Evolutionary conservation across 2,797 vertebrate species (phyloP).

Genomic region (Bovichtus diacanthus): DNA sequence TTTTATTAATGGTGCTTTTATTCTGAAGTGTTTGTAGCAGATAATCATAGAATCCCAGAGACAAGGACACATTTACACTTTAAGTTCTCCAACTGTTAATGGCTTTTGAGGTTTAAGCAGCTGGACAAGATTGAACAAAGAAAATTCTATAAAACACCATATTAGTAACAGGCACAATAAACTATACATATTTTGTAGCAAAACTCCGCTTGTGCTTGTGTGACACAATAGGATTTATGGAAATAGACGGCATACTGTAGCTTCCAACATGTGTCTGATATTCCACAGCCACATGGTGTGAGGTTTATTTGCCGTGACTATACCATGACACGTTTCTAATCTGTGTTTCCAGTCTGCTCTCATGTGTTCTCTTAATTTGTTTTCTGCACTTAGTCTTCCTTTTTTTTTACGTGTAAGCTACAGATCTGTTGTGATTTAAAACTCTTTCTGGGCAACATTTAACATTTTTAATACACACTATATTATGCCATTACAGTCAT

Average conservation of each 20-base stretch:
- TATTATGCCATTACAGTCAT: neutral
- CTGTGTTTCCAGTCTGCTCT: neutral
- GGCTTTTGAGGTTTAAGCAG: neutral
- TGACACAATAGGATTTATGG: neutral
- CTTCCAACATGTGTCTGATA: neutral
- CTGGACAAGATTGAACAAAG: neutral
- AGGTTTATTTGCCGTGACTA: neutral
- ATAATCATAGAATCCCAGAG: neutral
- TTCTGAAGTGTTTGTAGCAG: neutral
- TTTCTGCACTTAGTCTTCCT: neutral
- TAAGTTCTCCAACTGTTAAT: neutral
- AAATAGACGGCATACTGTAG: neutral
- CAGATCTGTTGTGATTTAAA: neutral
- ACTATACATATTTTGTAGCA: neutral
- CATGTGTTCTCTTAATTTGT: neutral
- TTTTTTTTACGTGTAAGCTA: neutral
- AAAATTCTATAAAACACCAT: neutral
- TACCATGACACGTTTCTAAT: neutral
- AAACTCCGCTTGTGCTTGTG: neutral
- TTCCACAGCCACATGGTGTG: neutral
- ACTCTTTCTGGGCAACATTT: neutral
- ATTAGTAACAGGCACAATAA: neutral
- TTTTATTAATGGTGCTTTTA: neutral
- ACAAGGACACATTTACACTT: too few species aligned
- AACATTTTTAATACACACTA: neutral